Base-by-base conservation (phyloP, 2,888 invertebrate species). In the Loripinus fragilis region DNA sequence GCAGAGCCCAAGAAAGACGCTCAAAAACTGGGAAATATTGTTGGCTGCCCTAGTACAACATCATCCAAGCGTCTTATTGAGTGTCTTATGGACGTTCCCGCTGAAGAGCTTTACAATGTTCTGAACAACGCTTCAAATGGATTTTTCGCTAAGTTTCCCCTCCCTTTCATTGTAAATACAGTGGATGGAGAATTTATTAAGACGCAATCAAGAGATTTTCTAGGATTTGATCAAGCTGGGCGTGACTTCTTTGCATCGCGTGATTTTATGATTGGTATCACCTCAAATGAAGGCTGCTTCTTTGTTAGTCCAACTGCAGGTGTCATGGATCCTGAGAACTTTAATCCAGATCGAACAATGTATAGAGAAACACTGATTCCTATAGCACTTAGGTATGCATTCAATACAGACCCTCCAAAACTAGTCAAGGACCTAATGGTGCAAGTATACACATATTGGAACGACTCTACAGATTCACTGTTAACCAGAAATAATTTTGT, bases 201-300 rank as follows among this genome's bases (percentile, higher is more conserved):
- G 0, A 96, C 97, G 91, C 96, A 97, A 94, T 98, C 98, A 0
- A 95, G 96, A 92, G 97, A 97, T 77, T 95, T 97, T 95, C 95
- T 98, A 91, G 95, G 96, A 83, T 96, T 97, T 88, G 15, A 52
- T 28, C 96, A 93, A 97, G 97, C 17, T 23, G 73, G 25, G 64
- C 74, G n/a, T 2, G 64, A 8, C 17, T 42, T 70, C 3, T 74
- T 45, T 20, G 8, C 67, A 17, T 71, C 73, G 2, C 67, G 71
- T 85, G 97, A 98, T 94, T 96, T 99, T 78, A 95, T 99, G 90
- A 96, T 98, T 88, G 98, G 98, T 81, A 97, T 97, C 94, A 98
- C 98, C 94, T 96, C 96, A 93, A 97, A 98, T 93, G 98, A 98
- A 95, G 98, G 98, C 81, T 67, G 68, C 1, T 30, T 71, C 17